Evolutionary conservation across 64 coral and sea anemone species (phyloP).

Genomic region (Pocillopora verrucosa): DNA sequence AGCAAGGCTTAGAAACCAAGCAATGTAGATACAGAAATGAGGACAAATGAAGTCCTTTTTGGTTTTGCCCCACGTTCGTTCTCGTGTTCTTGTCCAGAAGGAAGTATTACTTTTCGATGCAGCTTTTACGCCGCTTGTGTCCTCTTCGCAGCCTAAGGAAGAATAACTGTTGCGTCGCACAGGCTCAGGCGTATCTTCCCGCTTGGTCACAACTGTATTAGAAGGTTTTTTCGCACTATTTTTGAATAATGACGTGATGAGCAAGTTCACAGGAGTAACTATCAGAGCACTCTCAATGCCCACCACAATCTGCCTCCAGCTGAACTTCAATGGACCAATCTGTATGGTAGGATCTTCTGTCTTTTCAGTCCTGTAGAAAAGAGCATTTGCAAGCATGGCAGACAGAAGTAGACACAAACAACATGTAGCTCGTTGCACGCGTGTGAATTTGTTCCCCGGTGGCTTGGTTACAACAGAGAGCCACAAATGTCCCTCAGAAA

Average conservation of each 20-base stretch:
- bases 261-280: constrained; percentile 27
- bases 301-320: constrained; percentile 63
- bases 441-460: constrained; percentile 47
- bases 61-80: background rate
- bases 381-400: constrained; percentile 50
- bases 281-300: constrained; percentile 54
- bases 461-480: constrained; percentile 55
- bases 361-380: constrained; percentile 51
- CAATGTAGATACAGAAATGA: constrained; percentile 50
- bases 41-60: constrained; percentile 28
- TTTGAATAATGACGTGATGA: constrained; percentile 34
- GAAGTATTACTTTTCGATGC: background rate
- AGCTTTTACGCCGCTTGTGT: background rate
- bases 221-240: background rate
- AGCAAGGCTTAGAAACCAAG: constrained; percentile 34
- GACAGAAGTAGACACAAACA: constrained; percentile 40
- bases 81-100: background rate
- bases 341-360: constrained; percentile 41
- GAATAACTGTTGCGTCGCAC: background rate
- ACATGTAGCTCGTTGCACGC: constrained; percentile 41
- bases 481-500: constrained; percentile 54
- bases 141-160: background rate
- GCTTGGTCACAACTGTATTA: background rate
- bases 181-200: background rate
- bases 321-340: constrained; percentile 59